A percentile compares a stretch with the other conserved stretches of the same genome.
These are phyloP conservation scores for Brevimyrus niger DNA, from an alignment of 2,113 vertebrate species.

Conservation along the genomic window DNA sequence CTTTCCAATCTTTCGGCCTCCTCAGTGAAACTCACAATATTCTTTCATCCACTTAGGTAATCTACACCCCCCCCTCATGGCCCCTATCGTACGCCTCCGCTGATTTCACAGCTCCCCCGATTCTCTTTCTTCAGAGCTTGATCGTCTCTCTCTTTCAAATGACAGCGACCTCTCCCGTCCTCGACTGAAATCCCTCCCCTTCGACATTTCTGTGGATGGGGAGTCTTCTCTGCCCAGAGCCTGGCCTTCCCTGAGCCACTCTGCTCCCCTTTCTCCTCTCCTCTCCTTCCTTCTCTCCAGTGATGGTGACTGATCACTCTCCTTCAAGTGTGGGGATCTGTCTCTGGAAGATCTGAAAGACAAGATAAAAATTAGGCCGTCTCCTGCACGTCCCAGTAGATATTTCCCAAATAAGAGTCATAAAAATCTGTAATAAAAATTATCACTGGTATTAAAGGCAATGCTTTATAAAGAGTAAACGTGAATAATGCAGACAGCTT, in stretches of 20 bases:
- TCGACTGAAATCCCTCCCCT: neutral
- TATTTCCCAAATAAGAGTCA: neutral
- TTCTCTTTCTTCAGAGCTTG: conserved; percentile 25
- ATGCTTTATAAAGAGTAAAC: neutral
- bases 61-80: neutral
- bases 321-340: conserved; percentile 12
- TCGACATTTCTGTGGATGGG: conserved; percentile 7
- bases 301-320: conserved; percentile 17
- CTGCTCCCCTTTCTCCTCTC: neutral
- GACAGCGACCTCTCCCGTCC: conserved; percentile 22
- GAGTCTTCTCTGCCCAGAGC: conserved; percentile 10
- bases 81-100: neutral
- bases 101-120: conserved; percentile 18
- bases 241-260: conserved; percentile 4
- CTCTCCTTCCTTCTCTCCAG: conserved; percentile 16
- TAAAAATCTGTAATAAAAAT: neutral
- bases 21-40: neutral
- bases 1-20: neutral
- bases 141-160: conserved; percentile 21
- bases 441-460: neutral
- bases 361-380: neutral
- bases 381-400: neutral
- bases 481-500: neutral
- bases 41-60: neutral
- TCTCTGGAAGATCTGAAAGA: conserved; percentile 20